Percentiles rank a stretch among this genome's conserved stretches.
These are phyloP conservation scores for Champsocephalus esox DNA, from an alignment of 2,797 vertebrate genomes.

Conservation along the genomic window DNA sequence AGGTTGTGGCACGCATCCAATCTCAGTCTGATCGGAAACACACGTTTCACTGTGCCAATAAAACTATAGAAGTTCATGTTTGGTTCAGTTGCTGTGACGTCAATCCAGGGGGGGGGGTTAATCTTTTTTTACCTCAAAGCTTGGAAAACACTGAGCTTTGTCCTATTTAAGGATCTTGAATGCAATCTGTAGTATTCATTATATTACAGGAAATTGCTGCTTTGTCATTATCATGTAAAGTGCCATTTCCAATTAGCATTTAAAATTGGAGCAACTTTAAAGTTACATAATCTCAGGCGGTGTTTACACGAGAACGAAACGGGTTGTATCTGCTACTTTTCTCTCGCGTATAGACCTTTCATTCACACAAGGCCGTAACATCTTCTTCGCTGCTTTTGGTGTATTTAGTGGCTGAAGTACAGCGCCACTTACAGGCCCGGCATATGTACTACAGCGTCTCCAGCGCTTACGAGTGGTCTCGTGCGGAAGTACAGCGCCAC, in stretches of 20 bases:
- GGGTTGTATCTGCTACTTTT: no score
- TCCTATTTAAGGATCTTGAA: conserved; percentile 29
- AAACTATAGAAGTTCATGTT: conserved; percentile 1
- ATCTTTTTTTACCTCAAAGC: conserved; percentile 9
- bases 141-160: background rate
- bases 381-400: no score
- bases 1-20: conserved; percentile 17
- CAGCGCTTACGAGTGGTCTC: no score
- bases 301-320: no score
- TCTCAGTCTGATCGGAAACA: conserved; percentile 13
- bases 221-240: conserved; percentile 18
- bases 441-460: no score
- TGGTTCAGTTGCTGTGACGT: background rate
- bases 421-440: no score
- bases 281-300: conserved; percentile 19
- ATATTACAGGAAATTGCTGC: conserved; percentile 25
- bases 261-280: conserved; percentile 32
- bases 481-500: no score
- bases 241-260: conserved; percentile 28
- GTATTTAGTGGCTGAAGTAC: no score
- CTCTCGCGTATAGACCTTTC: no score
- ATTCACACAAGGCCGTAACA: no score
- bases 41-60: conserved; percentile 4
- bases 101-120: background rate
- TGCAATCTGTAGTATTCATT: conserved; percentile 24